These are phyloP conservation scores for Porites cylindrica DNA, from an alignment of 92 coral and sea anemone genomes.

Conservation along the genomic window DNA sequence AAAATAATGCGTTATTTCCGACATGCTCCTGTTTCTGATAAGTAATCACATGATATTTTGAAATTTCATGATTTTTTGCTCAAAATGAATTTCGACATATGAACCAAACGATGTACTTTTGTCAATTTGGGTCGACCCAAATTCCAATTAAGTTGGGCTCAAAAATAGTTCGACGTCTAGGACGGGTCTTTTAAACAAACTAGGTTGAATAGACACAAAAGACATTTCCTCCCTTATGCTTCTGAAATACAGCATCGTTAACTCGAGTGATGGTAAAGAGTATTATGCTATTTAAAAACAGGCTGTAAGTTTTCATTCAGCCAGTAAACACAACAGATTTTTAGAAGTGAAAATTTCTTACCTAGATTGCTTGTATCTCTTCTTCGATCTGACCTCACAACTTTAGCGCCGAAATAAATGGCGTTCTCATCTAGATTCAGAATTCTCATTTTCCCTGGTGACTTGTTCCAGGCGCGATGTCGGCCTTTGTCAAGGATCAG, in stretches of 20 bases:
- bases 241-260: neutral
- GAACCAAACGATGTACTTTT: too few species aligned
- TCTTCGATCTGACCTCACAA: constrained; percentile 63
- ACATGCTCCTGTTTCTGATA: too few species aligned
- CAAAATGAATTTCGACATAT: too few species aligned
- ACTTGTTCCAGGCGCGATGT: constrained; percentile 91
- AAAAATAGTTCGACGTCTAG: too few species aligned
- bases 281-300: too few species aligned
- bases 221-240: neutral
- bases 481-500: constrained; percentile 86
- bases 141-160: too few species aligned
- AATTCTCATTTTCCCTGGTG: constrained; percentile 97
- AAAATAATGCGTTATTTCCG: too few species aligned
- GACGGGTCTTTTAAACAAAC: too few species aligned
- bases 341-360: neutral
- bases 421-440: constrained; percentile 89
- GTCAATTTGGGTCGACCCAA: too few species aligned
- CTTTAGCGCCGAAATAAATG: constrained; percentile 91
- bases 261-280: neutral
- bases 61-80: too few species aligned
- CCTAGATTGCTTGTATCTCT: constrained; percentile 48
- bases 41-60: too few species aligned
- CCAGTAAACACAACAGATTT: too few species aligned
- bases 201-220: neutral
- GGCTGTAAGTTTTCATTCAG: neutral